These are phyloP conservation scores for Camptogramma bilineatum DNA, from an alignment of 2,888 invertebrate genomes.

Conservation along the genomic window DNA sequence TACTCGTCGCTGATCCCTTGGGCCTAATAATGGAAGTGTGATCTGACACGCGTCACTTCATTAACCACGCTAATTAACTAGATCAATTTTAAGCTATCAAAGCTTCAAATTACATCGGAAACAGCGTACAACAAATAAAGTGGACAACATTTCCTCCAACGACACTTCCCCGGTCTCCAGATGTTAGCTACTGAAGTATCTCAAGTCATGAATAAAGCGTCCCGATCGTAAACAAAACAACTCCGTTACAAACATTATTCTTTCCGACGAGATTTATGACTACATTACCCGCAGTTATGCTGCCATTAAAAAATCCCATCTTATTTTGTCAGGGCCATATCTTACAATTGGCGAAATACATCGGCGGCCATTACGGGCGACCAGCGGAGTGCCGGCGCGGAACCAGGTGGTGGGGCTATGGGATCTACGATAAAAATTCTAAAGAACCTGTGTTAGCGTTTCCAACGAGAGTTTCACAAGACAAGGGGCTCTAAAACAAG, in stretches of 20 bases:
- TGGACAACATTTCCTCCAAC: not conserved
- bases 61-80: no score
- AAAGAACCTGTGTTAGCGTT: no score
- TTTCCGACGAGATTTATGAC: conserved; percentile 54
- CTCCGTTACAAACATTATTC: conserved; percentile 54
- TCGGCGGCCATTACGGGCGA: conserved; percentile 56
- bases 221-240: conserved; percentile 44
- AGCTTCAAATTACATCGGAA: no score
- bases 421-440: no score
- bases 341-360: conserved; percentile 66
- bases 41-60: no score
- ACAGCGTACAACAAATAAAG: not conserved
- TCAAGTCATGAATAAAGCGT: conserved; percentile 18
- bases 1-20: no score
- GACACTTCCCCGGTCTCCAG: not conserved
- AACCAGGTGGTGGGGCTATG: not conserved
- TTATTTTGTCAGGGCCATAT: conserved; percentile 65
- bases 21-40: no score
- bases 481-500: not conserved
- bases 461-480: not conserved
- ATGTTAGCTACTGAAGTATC: not conserved
- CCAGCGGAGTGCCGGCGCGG: conserved; percentile 14
- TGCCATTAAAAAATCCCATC: conserved; percentile 65
- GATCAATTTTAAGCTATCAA: no score
- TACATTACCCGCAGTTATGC: conserved; percentile 60